phyloP scores from a whole-genome alignment of 2,888 invertebrate species.

The Elysia crispata region DNA sequence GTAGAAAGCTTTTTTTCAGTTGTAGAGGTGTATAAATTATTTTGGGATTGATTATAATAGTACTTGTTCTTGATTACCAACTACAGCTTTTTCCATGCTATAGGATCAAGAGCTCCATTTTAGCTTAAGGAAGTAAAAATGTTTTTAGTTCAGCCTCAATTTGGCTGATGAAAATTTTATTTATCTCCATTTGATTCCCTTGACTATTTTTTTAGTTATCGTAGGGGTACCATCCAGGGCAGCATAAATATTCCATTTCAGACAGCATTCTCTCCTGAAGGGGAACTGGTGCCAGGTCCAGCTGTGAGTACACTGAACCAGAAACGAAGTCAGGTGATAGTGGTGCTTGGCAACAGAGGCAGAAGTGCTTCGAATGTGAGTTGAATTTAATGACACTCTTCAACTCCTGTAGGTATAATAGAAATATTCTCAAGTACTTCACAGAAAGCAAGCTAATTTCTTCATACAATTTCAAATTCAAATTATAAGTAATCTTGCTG shows the following conservation, averaged over 20 bases:
- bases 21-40: no score
- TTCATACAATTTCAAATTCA: not conserved
- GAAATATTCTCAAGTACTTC: not conserved
- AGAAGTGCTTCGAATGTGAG: conserved; percentile 82
- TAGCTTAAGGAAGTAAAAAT: no score
- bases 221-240: conserved; percentile 86
- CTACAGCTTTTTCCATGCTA: no score
- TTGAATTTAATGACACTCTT: conserved; percentile 30
- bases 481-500: no score
- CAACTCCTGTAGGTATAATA: not conserved
- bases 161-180: no score
- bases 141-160: no score
- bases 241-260: conserved; percentile 94
- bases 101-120: no score
- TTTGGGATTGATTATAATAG: no score
- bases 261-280: conserved; percentile 85
- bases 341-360: conserved; percentile 87
- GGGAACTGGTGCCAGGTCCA: conserved; percentile 83
- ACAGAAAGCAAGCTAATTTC: not conserved
- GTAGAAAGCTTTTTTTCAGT: no score
- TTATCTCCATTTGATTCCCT: no score
- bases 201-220: conserved; percentile 81
- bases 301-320: conserved; percentile 80
- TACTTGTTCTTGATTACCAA: no score
- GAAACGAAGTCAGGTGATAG: conserved; percentile 84